A percentile compares a stretch with the other conserved stretches of the same genome.
Conservation (phyloP, 2,113 vertebrate species). For the Callipepla californica region DNA sequence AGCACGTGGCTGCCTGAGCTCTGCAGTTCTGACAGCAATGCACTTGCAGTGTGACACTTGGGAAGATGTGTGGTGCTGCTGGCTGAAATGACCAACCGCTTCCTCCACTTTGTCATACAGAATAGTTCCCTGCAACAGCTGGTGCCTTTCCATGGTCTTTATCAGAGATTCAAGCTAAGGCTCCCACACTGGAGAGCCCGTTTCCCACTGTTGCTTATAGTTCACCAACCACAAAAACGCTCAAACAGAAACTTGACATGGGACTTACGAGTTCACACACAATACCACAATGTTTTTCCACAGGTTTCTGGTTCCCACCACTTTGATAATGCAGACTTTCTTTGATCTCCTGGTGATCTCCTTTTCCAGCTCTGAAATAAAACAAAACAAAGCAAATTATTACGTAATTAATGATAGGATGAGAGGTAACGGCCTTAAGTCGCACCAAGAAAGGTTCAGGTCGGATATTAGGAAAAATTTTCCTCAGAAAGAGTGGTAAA, state of each 20-base stretch:
- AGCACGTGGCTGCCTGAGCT: accelerated
- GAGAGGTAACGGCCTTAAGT: too few species aligned
- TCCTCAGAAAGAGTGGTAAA: too few species aligned
- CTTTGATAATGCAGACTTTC: slow-evolving; percentile 93
- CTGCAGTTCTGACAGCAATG: background rate
- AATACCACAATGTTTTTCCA: slow-evolving; percentile 99
- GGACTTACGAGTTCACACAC: slow-evolving; percentile 98
- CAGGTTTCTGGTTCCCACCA: slow-evolving; percentile 94
- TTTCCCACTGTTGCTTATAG: background rate
- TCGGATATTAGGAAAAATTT: too few species aligned
- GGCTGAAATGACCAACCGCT: background rate
- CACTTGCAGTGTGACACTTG: accelerated
- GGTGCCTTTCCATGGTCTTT: background rate
- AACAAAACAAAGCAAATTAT: background rate
- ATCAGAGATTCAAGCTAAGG: background rate
- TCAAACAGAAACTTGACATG: background rate
- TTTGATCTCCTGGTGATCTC: slow-evolving; percentile 89
- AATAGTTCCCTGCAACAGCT: background rate
- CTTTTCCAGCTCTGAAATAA: slow-evolving; percentile 90
- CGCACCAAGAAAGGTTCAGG: too few species aligned
- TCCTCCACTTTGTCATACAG: accelerated
- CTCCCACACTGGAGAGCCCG: background rate
- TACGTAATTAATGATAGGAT: too few species aligned
- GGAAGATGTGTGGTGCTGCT: background rate
- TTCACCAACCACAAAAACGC: background rate